These are phyloP conservation scores for Aegypius monachus DNA, from an alignment of 2,113 vertebrate genomes.

Conservation along the genomic window DNA sequence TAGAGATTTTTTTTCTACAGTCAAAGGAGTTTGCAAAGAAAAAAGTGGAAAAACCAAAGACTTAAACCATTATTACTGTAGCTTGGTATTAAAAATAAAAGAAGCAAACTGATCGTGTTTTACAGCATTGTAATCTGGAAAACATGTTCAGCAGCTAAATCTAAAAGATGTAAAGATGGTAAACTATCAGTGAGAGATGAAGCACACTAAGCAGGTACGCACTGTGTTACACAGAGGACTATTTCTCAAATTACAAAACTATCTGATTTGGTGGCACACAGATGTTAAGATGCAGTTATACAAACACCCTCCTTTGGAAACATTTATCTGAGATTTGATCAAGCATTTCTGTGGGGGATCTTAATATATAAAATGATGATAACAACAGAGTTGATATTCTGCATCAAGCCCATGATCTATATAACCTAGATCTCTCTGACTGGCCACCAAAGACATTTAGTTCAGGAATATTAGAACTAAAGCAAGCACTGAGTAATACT, in stretches of 20 bases:
- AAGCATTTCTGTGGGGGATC: background rate
- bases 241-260: background rate
- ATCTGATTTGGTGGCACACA: background rate
- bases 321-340: background rate
- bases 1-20: background rate
- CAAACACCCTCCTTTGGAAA: background rate
- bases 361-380: rapidly evolving
- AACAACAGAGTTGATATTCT: background rate
- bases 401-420: background rate
- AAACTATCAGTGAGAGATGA: background rate
- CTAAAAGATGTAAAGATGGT: background rate
- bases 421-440: background rate
- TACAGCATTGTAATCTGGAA: background rate
- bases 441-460: background rate
- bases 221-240: background rate
- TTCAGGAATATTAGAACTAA: background rate
- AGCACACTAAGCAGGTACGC: background rate
- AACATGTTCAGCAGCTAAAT: background rate
- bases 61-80: background rate
- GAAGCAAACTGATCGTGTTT: background rate
- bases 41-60: background rate
- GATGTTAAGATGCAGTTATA: background rate
- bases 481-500: background rate
- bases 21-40: background rate
- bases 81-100: background rate